A percentile compares a stretch with the other conserved stretches of the same genome.
phyloP scores from a whole-genome alignment of 35 echinoderm and acorn worm species.

The Amphiura filiformis region DNA sequence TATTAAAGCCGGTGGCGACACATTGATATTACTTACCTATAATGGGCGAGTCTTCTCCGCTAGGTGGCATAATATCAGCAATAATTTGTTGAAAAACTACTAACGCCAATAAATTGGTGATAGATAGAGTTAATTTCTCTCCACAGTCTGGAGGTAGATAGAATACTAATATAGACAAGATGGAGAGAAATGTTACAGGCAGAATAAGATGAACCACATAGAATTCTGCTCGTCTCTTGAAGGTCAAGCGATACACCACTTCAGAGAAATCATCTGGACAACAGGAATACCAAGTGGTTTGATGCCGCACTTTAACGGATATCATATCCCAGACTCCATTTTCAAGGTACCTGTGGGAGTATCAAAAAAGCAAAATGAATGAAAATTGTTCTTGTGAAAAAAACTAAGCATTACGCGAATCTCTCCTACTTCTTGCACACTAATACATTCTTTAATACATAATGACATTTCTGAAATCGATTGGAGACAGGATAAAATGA shows the following conservation, averaged over 20 bases:
- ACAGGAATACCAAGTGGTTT: neutral
- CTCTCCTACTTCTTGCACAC: too few relatives aligned
- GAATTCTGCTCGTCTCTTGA: neutral
- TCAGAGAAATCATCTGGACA: neutral
- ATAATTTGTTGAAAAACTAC: conserved; percentile 1
- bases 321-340: neutral
- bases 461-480: neutral
- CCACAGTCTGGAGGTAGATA: neutral
- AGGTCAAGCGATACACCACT: neutral
- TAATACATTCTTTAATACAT: neutral
- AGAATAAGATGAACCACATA: neutral
- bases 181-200: neutral
- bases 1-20: too few relatives aligned
- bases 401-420: too few relatives aligned
- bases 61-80: neutral
- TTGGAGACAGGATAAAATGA: neutral
- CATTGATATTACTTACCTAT: neutral
- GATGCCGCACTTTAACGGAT: neutral
- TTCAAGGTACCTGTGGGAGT: neutral
- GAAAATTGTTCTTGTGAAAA: too few relatives aligned
- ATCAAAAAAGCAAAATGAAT: neutral
- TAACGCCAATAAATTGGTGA: neutral
- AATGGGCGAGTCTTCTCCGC: neutral
- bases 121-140: neutral
- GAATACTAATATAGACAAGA: neutral